Evolutionary conservation across 2,888 invertebrate genomes (phyloP).

Genomic region (Pasiphila rectangulata): DNA sequence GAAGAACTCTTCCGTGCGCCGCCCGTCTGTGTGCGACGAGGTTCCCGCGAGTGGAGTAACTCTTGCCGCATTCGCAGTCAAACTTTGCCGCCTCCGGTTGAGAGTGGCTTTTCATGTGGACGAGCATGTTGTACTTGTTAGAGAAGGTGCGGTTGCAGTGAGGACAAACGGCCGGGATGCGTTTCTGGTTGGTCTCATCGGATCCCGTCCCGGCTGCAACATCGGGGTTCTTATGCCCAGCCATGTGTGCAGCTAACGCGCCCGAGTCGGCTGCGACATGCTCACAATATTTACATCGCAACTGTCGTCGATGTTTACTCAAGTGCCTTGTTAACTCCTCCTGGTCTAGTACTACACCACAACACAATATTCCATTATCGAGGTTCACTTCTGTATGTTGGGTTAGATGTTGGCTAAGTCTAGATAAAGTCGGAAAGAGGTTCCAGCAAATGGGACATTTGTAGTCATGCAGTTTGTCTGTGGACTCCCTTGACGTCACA

Average conservation of each 20-base stretch:
- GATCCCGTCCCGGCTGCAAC: neutral
- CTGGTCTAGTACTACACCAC: conserved; percentile 28
- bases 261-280: neutral
- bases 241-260: neutral
- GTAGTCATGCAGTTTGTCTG: too few species aligned
- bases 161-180: conserved; percentile 66
- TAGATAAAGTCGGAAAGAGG: too few species aligned
- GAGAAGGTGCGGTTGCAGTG: conserved; percentile 73
- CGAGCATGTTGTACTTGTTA: conserved; percentile 71
- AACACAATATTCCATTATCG: conserved; percentile 46
- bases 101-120: conserved; percentile 67
- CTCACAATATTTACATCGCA: neutral
- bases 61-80: conserved; percentile 60
- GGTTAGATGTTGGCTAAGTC: neutral
- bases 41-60: conserved; percentile 66
- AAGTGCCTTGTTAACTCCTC: neutral
- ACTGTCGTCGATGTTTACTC: neutral
- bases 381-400: conserved; percentile 38
- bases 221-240: too few species aligned
- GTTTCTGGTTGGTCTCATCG: conserved; percentile 46
- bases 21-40: conserved; percentile 64
- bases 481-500: too few species aligned
- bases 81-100: conserved; percentile 46
- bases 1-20: conserved; percentile 65
- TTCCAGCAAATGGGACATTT: too few species aligned